Percentiles rank a stretch among this genome's conserved stretches.
Conservation (phyloP, 2,797 vertebrate genomes). For the Pyrocephalus nanus region DNA sequence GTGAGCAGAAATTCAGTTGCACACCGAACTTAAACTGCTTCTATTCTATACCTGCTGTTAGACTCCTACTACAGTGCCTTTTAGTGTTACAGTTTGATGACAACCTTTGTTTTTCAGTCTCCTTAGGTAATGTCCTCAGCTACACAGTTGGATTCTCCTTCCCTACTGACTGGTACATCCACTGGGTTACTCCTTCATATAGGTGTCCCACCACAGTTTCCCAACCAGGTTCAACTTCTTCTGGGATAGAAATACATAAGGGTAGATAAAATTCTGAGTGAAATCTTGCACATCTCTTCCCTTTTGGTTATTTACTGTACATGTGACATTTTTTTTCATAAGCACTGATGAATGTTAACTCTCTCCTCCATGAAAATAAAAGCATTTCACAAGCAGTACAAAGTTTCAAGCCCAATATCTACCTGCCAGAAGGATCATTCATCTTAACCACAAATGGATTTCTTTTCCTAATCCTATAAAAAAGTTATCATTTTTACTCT, state of each 20-base stretch:
- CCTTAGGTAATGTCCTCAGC: neutral
- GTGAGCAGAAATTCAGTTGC: neutral
- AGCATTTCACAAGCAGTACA: neutral
- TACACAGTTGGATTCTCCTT: neutral
- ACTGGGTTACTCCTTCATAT: neutral
- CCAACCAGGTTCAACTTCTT: neutral
- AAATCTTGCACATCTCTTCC: neutral
- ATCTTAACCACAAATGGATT: neutral
- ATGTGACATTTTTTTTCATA: neutral
- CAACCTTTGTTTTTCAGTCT: neutral
- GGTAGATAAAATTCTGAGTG: neutral
- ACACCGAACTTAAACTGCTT: neutral
- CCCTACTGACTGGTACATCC: neutral
- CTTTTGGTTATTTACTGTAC: neutral
- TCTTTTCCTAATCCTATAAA: neutral
- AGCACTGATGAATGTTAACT: neutral
- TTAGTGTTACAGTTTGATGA: neutral
- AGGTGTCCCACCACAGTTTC: neutral
- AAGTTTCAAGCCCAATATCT: neutral
- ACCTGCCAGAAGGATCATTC: neutral
- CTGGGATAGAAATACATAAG: neutral
- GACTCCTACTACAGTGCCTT: neutral
- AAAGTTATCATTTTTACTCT: neutral
- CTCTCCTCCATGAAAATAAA: neutral
- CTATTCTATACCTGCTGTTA: neutral